These are phyloP conservation scores for Holothuria leucospilota DNA, from an alignment of 53 echinoderm and acorn worm species.

Conservation along the genomic window DNA sequence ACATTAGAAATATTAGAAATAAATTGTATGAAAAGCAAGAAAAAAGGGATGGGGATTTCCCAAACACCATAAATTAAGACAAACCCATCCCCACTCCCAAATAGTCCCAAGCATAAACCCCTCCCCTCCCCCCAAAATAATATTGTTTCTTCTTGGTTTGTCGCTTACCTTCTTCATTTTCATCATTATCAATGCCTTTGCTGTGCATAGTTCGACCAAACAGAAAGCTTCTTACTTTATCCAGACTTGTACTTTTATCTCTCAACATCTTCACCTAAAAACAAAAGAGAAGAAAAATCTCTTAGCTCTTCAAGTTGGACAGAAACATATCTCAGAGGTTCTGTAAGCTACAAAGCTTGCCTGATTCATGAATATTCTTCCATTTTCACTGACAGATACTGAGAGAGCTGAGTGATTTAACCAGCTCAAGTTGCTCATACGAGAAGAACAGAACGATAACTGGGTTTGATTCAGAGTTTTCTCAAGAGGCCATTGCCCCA, in stretches of 20 bases:
- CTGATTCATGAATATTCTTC: constrained; percentile 8
- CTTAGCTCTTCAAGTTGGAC: not conserved
- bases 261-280: constrained; percentile 70
- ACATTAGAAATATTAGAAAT: too few species aligned
- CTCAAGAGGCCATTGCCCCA: too few species aligned
- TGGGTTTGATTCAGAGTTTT: too few species aligned
- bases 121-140: not conserved
- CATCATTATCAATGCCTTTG: constrained; percentile 70
- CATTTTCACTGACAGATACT: not conserved
- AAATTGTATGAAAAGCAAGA: too few species aligned
- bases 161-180: constrained; percentile 66
- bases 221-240: constrained; percentile 88
- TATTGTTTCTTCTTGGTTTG: too few species aligned
- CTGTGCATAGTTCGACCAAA: constrained; percentile 66
- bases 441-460: not conserved
- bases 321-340: not conserved
- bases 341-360: too few species aligned
- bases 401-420: constrained; percentile 4
- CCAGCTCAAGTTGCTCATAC: not conserved
- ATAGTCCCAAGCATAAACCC: not conserved
- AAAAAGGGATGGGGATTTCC: too few species aligned
- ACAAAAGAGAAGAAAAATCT: constrained; percentile 1
- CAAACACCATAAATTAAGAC: too few species aligned
- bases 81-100: not conserved
- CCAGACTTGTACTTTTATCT: constrained; percentile 74